These are phyloP conservation scores for Cheumatopsyche charites DNA, from an alignment of 1,140 invertebrate species.

Conservation along the genomic window DNA sequence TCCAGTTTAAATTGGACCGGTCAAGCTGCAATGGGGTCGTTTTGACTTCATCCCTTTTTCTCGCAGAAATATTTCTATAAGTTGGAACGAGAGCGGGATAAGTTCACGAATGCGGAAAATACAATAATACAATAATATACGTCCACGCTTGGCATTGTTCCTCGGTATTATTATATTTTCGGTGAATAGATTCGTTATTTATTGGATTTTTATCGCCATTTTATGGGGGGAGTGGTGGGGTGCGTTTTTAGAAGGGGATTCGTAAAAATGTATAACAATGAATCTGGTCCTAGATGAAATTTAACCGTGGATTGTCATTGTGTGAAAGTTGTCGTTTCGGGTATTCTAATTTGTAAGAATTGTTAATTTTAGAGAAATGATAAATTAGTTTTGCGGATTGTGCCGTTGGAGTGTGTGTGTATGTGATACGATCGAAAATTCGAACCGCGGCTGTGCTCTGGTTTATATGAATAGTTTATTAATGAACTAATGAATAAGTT, in stretches of 20 bases:
- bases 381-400: too few relatives aligned
- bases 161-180: conserved; percentile 21
- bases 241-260: too few relatives aligned
- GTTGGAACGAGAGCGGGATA: conserved; percentile 8
- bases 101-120: conserved; percentile 25
- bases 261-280: too few relatives aligned
- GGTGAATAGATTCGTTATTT: conserved; percentile 37
- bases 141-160: conserved; percentile 36
- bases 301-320: too few relatives aligned
- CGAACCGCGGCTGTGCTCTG: neutral
- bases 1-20: conserved; percentile 42
- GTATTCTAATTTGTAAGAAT: too few relatives aligned
- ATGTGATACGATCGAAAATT: too few relatives aligned
- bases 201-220: conserved; percentile 31
- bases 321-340: too few relatives aligned
- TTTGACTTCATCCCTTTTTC: neutral
- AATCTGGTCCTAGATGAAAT: too few relatives aligned
- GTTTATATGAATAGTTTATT: conserved; percentile 4
- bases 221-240: neutral
- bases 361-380: too few relatives aligned
- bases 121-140: conserved; percentile 32
- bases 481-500: conserved; percentile 5
- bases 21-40: conserved; percentile 30
- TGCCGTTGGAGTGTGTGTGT: too few relatives aligned
- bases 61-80: neutral